Percentiles rank a stretch among this genome's conserved stretches.
phyloP scores from a whole-genome alignment of 1,140 invertebrate genomes.

The Drosophila nikananu region DNA sequence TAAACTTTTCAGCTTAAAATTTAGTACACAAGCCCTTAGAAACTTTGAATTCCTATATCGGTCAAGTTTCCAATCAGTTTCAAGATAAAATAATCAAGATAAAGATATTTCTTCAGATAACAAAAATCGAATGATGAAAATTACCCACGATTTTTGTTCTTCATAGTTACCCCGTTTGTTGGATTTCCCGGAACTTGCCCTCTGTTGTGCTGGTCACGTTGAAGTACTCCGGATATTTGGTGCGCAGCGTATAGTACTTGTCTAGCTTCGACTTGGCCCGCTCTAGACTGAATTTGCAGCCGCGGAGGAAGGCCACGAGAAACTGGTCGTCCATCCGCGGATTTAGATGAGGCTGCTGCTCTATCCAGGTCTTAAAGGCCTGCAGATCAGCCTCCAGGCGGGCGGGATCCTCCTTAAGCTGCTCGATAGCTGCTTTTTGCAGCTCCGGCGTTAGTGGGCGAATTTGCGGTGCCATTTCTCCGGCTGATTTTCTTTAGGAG shows the following conservation, averaged over 20 bases:
- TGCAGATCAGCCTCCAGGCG: conserved; percentile 86
- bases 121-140: background rate
- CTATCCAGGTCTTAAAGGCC: conserved; percentile 88
- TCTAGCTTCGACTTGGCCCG: conserved; percentile 88
- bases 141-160: background rate
- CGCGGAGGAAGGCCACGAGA: conserved; percentile 87
- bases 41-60: background rate
- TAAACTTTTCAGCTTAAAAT: too few species aligned
- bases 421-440: conserved; percentile 85
- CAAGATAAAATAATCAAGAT: conserved; percentile 7
- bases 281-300: conserved; percentile 89
- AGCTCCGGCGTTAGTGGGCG: conserved; percentile 82
- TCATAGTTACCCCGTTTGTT: conserved; percentile 85
- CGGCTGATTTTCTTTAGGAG: conserved; percentile 3
- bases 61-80: background rate
- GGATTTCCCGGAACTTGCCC: conserved; percentile 84
- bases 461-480: conserved; percentile 68
- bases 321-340: conserved; percentile 87
- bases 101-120: background rate
- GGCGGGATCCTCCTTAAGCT: conserved; percentile 87
- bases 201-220: conserved; percentile 71
- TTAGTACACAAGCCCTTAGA: too few species aligned
- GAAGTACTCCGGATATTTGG: conserved; percentile 87
- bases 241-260: conserved; percentile 87
- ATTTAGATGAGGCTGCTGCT: conserved; percentile 88